Evolutionary conservation across 2,888 invertebrate species (phyloP).

Genomic region (Acanthosepion esculentum): DNA sequence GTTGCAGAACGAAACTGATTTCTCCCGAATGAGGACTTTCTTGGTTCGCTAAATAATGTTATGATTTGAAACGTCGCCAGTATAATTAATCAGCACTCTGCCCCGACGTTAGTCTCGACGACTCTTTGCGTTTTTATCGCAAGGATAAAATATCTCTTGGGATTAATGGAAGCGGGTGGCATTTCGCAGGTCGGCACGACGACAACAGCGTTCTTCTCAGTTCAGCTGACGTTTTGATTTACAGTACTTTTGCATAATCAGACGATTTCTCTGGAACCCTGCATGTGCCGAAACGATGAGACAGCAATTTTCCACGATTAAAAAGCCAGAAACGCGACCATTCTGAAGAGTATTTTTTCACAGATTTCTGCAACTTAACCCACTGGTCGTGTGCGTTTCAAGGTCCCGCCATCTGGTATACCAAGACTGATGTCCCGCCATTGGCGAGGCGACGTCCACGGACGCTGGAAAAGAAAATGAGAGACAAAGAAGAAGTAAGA

Average conservation of each 20-base stretch:
- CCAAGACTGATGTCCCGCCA: slow-evolving; percentile 37
- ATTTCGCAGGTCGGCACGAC: not conserved
- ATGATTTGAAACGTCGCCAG: slow-evolving; percentile 25
- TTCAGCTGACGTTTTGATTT: slow-evolving; percentile 41
- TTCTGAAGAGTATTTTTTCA: not conserved
- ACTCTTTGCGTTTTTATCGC: not conserved
- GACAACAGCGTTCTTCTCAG: not conserved
- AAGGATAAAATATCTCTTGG: slow-evolving; percentile 20
- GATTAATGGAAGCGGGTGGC: slow-evolving; percentile 21
- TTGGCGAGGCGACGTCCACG: not conserved
- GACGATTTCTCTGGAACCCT: not conserved
- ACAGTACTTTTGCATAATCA: slow-evolving; percentile 23
- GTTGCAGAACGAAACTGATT: not conserved
- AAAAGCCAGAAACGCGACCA: not conserved
- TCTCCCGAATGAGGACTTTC: not conserved
- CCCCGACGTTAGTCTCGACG: slow-evolving; percentile 14
- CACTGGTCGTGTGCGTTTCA: slow-evolving; percentile 4
- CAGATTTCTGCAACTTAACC: not conserved
- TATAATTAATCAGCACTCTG: slow-evolving; percentile 13
- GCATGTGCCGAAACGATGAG: slow-evolving; percentile 39
- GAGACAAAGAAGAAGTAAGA: not conserved
- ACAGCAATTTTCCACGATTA: slow-evolving; percentile 43
- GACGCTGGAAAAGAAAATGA: not conserved
- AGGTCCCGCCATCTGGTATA: slow-evolving; percentile 41
- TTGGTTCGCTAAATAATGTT: slow-evolving; percentile 41